Evolutionary conservation across 2,797 vertebrate species (phyloP), one percentile per base, ranked within the genome.

Genomic region (Falco cherrug): DNA sequence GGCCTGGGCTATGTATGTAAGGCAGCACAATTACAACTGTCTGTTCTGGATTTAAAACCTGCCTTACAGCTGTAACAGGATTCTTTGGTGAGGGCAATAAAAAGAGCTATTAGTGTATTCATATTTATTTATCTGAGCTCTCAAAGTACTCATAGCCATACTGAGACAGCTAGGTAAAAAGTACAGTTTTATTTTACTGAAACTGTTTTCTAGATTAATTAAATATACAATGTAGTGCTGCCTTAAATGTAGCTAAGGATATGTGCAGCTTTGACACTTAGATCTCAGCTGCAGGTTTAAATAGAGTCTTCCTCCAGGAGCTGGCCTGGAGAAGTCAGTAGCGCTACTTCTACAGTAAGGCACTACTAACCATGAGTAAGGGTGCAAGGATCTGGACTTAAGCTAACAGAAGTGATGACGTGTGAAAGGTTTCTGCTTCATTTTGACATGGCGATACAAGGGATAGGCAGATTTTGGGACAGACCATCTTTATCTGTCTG

Each of bases 371-470:
- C 41, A 69, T 7, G 59, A 93, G 45, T 69, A 94, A 56, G 57
- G 39, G 57, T 53, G 37, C 41, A 87, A 93, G 77, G 88, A 93
- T 70, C 83, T 84, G 91, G 56, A 73, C 63, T 92, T 97, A 93
- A 86, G 84, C 79, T 96, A 88, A 48, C 95, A 96, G 96, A 98
- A 94, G 97, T 97, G 98, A 98, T 98, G 98, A 98, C 82, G 97
- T 98, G 97, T 97, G 97, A 97, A 97, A 98, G 93, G 90, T 95
- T 96, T 96, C 33, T 93, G 95, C 97, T 96, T 96, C 97, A 95
- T 93, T 97, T 97, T 97, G 97, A 93, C 95, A 96, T 53, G 96
- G 93, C 41, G 71, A 97, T 97, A 97, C 87, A 96, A 95, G 95
- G 97, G 82, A 90, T 84, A 85, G 89, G 95, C 96, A 96, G 97